Conservation (phyloP, 2,797 vertebrate species). For the Aeoliscus strigatus region DNA sequence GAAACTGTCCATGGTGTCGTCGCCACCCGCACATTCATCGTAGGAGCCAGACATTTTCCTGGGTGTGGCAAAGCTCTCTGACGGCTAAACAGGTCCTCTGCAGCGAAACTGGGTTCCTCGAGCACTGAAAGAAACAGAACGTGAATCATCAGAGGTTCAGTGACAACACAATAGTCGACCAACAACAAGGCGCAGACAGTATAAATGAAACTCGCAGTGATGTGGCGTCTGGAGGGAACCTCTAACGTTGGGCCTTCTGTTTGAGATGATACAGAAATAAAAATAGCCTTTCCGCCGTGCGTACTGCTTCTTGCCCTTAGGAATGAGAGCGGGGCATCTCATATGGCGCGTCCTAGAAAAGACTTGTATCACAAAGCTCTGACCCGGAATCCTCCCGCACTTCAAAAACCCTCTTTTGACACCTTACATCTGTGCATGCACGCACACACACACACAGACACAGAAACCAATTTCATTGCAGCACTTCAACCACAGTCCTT, state of each 20-base stretch:
- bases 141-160: conserved; percentile 32
- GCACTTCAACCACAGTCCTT: conserved; percentile 2
- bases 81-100: conserved; percentile 69
- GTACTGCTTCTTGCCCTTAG: conserved; percentile 34
- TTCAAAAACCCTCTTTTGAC: conserved; percentile 27
- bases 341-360: conserved; percentile 61
- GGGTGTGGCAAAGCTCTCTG: conserved; percentile 61
- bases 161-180: neutral
- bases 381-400: conserved; percentile 36
- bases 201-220: neutral
- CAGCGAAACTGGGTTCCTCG: conserved; percentile 74
- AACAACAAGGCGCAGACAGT: neutral
- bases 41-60: conserved; percentile 93
- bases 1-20: conserved; percentile 97
- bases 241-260: conserved; percentile 22
- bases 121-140: conserved; percentile 70
- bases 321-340: conserved; percentile 41
- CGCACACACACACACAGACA: neutral
- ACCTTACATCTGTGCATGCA: conserved; percentile 16
- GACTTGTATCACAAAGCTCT: conserved; percentile 20
- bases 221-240: conserved; percentile 5
- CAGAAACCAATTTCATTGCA: neutral
- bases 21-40: conserved; percentile 82
- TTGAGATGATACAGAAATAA: conserved; percentile 51
- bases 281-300: conserved; percentile 48